A percentile compares a stretch with the other conserved stretches of the same genome.
These are phyloP conservation scores for Tinamus major DNA, from an alignment of 2,797 vertebrate species.

Conservation along the genomic window DNA sequence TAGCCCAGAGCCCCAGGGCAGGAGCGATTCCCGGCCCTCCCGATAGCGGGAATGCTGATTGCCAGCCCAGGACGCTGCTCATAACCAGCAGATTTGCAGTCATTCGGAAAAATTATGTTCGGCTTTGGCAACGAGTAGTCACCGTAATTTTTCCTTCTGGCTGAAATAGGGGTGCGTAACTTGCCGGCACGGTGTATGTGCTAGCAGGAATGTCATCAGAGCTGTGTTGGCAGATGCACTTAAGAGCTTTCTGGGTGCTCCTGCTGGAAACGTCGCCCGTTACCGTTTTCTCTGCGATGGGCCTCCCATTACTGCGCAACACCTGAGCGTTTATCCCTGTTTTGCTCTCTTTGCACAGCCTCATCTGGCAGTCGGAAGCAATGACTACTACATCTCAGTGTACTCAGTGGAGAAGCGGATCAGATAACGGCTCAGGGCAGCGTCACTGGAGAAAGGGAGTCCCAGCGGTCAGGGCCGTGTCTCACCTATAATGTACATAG, in stretches of 20 bases:
- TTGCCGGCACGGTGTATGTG: background rate
- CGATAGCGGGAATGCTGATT: background rate
- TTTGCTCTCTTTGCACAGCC: constrained; percentile 80
- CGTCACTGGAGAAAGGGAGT: background rate
- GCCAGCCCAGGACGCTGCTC: background rate
- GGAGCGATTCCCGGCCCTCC: background rate
- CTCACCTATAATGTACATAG: constrained; percentile 88
- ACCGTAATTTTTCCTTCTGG: background rate
- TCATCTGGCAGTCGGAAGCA: constrained; percentile 96
- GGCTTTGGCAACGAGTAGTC: background rate
- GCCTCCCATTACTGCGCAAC: background rate
- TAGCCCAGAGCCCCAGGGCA: accelerated
- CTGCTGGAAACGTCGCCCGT: background rate
- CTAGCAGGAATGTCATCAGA: background rate
- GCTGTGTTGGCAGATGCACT: background rate
- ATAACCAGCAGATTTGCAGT: background rate
- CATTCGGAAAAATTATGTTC: background rate
- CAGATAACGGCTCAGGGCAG: constrained; percentile 86
- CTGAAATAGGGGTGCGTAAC: background rate
- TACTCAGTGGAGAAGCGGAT: constrained; percentile 97
- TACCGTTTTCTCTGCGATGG: background rate
- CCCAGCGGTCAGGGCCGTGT: constrained; percentile 72
- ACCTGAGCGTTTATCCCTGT: background rate
- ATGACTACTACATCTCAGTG: constrained; percentile 99
- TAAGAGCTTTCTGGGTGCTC: background rate